These are phyloP conservation scores for Hemistola chrysoprasaria DNA, from an alignment of 2,888 invertebrate species.

Conservation along the genomic window DNA sequence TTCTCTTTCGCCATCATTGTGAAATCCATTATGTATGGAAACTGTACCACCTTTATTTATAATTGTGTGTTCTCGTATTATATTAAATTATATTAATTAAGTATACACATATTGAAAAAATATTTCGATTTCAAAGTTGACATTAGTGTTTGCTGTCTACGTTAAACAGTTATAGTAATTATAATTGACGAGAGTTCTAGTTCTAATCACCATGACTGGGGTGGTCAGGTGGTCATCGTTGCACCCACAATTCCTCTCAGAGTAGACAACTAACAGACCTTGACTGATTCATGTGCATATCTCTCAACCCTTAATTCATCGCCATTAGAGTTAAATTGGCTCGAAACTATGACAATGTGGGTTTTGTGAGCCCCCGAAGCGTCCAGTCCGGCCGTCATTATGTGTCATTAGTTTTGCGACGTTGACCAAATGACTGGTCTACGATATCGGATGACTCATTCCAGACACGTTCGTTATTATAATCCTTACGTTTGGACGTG, in stretches of 20 bases:
- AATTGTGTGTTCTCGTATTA: too few relatives aligned
- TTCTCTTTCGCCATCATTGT: too few relatives aligned
- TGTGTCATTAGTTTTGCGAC: constrained; percentile 82
- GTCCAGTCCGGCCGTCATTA: constrained; percentile 72
- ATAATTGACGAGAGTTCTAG: constrained; percentile 46
- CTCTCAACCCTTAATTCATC: constrained; percentile 29
- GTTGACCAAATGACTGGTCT: constrained; percentile 80
- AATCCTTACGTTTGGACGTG: constrained; percentile 17
- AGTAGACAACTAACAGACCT: constrained; percentile 70
- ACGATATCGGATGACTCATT: constrained; percentile 78
- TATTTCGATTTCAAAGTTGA: too few relatives aligned
- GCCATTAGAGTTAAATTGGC: constrained; percentile 46
- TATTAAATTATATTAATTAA: too few relatives aligned
- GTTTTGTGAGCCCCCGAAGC: constrained; percentile 45
- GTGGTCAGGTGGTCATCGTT: constrained; percentile 67
- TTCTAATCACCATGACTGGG: constrained; percentile 64
- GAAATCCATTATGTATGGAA: too few relatives aligned
- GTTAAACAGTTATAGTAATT: too few relatives aligned
- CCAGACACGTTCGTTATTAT: constrained; percentile 59
- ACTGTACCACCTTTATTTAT: too few relatives aligned
- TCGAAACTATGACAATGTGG: constrained; percentile 14
- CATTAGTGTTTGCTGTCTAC: too few relatives aligned
- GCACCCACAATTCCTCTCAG: constrained; percentile 64
- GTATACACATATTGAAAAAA: too few relatives aligned
- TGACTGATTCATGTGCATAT: constrained; percentile 53